Conservation (phyloP, 2,888 invertebrate genomes). For the Allacma fusca region DNA sequence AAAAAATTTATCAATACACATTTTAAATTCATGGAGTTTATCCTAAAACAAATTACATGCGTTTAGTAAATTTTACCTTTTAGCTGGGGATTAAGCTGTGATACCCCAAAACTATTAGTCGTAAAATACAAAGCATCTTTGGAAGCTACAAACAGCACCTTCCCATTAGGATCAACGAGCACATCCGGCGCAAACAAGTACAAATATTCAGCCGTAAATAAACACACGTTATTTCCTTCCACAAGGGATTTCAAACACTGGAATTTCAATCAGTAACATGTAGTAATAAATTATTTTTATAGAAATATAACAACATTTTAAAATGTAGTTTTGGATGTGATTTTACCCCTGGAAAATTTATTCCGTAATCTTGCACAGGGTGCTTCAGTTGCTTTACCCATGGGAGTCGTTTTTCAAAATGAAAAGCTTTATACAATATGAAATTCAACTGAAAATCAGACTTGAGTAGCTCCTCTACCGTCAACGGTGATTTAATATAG, state of each 20-base stretch:
- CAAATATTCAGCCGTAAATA: slow-evolving; percentile 17
- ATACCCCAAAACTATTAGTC: background rate
- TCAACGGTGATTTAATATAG: background rate
- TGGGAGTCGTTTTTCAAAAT: background rate
- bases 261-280: no score
- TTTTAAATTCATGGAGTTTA: no score
- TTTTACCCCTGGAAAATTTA: background rate
- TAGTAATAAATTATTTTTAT: no score
- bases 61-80: no score
- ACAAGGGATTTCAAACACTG: slow-evolving; percentile 29
- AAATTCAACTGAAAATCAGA: slow-evolving; percentile 29
- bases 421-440: background rate
- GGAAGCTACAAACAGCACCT: background rate
- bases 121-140: slow-evolving; percentile 16
- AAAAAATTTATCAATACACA: background rate
- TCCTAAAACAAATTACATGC: no score
- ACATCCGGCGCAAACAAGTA: background rate
- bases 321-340: no score
- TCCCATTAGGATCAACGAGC: slow-evolving; percentile 10
- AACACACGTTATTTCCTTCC: slow-evolving; percentile 25
- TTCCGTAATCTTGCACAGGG: background rate
- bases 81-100: slow-evolving; percentile 1
- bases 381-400: background rate
- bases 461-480: background rate
- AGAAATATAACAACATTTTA: no score